phyloP scores from a whole-genome alignment of 2,797 vertebrate species.

The Gambusia yucatana region DNA sequence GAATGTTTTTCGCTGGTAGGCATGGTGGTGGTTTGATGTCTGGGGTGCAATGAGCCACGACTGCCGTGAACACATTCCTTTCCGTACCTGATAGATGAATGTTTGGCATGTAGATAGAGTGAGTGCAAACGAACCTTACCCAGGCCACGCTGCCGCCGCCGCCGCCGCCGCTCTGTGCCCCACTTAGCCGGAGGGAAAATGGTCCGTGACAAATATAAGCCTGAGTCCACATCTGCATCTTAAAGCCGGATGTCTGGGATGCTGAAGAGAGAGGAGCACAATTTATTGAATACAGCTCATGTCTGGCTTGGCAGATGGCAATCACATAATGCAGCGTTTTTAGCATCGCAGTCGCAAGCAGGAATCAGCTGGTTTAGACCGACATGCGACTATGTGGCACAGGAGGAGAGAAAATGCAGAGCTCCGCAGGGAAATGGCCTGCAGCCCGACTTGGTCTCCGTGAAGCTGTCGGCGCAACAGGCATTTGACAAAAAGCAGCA shows the following conservation, averaged over 20 bases:
- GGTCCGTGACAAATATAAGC: constrained; percentile 51
- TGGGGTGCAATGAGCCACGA: constrained; percentile 64
- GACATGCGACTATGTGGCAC: constrained; percentile 57
- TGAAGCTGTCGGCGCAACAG: constrained; percentile 49
- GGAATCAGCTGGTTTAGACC: constrained; percentile 72
- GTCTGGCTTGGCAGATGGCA: constrained; percentile 82
- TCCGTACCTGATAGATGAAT: constrained; percentile 58
- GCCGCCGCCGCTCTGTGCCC: constrained; percentile 3
- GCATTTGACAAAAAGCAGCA: constrained; percentile 47
- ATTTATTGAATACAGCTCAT: constrained; percentile 78
- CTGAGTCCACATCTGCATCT: constrained; percentile 67
- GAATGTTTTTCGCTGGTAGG: constrained; percentile 61
- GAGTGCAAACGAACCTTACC: constrained; percentile 33
- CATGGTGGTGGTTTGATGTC: constrained; percentile 69
- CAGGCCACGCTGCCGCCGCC: constrained; percentile 6
- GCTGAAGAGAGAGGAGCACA: constrained; percentile 52
- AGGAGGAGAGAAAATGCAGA: constrained; percentile 41
- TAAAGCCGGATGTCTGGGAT: constrained; percentile 58
- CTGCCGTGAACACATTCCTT: constrained; percentile 58
- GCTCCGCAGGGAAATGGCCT: constrained; percentile 38
- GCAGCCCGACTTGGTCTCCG: constrained; percentile 49
- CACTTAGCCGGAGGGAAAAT: constrained; percentile 37
- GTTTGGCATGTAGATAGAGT: constrained; percentile 48
- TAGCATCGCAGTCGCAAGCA: constrained; percentile 58
- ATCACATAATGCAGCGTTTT: constrained; percentile 76